Percentiles rank a stretch among this genome's conserved stretches.
Evolutionary conservation across 2,888 invertebrate genomes (phyloP).

Genomic region (Aspidiotus destructor): DNA sequence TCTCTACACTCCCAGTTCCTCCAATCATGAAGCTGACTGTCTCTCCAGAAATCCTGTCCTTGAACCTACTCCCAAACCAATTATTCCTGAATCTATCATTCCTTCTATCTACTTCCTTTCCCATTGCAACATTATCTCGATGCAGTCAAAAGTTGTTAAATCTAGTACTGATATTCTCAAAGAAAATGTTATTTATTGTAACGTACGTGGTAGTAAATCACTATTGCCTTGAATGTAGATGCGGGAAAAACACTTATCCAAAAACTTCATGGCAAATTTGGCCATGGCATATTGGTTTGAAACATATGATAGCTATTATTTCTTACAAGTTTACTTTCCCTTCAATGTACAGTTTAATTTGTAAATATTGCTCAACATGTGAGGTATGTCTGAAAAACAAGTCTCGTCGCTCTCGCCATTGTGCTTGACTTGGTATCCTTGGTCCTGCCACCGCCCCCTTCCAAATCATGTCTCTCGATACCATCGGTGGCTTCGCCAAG

Average conservation of each 20-base stretch:
- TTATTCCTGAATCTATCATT: too few species aligned
- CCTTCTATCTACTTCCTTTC: neutral
- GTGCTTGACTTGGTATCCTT: constrained; percentile 37
- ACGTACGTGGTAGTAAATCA: neutral
- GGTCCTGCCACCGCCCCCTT: constrained; percentile 38
- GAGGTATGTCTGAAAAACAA: constrained; percentile 1
- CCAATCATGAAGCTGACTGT: too few species aligned
- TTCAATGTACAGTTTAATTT: neutral
- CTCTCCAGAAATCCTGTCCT: too few species aligned
- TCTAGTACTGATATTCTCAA: neutral
- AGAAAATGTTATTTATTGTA: neutral
- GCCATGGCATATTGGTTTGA: neutral
- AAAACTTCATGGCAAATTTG: neutral
- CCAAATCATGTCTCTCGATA: constrained; percentile 39
- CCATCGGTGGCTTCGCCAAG: constrained; percentile 39
- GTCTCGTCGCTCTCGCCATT: neutral
- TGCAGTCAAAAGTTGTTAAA: neutral
- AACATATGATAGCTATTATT: constrained; percentile 6
- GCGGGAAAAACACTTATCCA: neutral
- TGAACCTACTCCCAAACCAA: too few species aligned
- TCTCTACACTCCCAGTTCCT: too few species aligned
- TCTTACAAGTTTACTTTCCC: neutral
- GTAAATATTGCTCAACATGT: neutral
- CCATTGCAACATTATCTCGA: neutral
- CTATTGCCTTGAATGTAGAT: neutral